Evolutionary conservation across 2,888 invertebrate species (phyloP).

Genomic region (Panorpa germanica): DNA sequence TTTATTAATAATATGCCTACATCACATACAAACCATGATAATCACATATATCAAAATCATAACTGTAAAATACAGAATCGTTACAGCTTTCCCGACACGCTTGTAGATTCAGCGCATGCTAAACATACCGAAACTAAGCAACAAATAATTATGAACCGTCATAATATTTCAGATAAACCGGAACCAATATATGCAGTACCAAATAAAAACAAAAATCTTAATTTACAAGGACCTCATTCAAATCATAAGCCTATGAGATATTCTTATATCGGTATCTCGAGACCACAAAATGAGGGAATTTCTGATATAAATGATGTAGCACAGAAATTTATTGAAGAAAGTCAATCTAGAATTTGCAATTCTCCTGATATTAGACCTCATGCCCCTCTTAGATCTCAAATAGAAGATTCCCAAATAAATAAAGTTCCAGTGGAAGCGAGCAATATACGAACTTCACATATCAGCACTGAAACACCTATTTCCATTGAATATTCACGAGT

Average conservation of each 20-base stretch:
- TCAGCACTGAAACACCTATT: too few species aligned
- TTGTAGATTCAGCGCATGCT: constrained; percentile 9
- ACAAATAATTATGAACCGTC: too few species aligned
- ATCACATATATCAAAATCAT: constrained; percentile 1
- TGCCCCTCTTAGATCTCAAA: constrained; percentile 22
- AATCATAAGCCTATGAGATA: constrained; percentile 15
- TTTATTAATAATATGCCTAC: constrained; percentile 14
- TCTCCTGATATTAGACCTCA: too few species aligned
- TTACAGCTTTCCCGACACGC: constrained; percentile 15
- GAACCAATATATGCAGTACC: constrained; percentile 24
- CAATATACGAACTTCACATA: constrained; percentile 27
- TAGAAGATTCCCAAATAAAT: constrained; percentile 28
- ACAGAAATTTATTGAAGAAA: too few species aligned
- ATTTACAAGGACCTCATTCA: constrained; percentile 22
- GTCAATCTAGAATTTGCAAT: too few species aligned
- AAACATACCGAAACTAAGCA: too few species aligned
- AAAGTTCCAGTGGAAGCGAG: constrained; percentile 16
- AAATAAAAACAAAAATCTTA: constrained; percentile 24
- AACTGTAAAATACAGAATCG: constrained; percentile 11
- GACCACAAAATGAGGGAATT: constrained; percentile 13
- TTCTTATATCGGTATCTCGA: constrained; percentile 18
- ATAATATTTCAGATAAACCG: constrained; percentile 15
- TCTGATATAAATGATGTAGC: constrained; percentile 6
- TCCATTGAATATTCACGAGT: too few species aligned
- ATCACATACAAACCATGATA: constrained; percentile 7